These are phyloP conservation scores for Hypotaenidia okinawae DNA, from an alignment of 2,797 vertebrate genomes.

Conservation along the genomic window DNA sequence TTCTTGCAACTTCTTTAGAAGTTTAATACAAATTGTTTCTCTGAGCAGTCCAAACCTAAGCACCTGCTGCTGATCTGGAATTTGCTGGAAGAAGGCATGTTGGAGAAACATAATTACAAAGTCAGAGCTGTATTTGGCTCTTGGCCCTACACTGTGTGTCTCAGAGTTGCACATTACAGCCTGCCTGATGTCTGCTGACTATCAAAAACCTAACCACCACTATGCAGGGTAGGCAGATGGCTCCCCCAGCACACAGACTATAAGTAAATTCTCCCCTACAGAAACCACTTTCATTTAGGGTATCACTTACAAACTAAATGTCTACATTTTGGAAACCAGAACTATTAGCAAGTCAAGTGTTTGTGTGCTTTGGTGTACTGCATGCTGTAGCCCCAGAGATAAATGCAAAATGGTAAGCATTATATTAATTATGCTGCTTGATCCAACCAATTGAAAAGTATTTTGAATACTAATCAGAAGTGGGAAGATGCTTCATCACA, in stretches of 20 bases:
- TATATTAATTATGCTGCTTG: not conserved
- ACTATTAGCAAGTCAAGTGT: not conserved
- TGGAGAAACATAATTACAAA: not conserved
- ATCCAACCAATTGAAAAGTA: not conserved
- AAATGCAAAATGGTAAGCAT: not conserved
- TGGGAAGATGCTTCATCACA: not conserved
- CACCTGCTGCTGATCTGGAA: not conserved
- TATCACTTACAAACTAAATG: not conserved
- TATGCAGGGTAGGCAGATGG: not conserved
- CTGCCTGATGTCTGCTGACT: not conserved
- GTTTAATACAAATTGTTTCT: not conserved
- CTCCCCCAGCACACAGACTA: not conserved
- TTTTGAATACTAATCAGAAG: not conserved
- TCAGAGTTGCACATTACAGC: not conserved
- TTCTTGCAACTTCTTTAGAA: not conserved
- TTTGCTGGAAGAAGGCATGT: not conserved
- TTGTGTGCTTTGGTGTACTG: not conserved
- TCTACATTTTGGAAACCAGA: not conserved
- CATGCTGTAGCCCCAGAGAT: not conserved
- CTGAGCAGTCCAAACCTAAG: not conserved
- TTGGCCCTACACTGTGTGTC: fast-evolving
- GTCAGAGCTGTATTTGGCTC: not conserved
- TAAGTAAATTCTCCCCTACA: not conserved
- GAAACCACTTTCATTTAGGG: not conserved
- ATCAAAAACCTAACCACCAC: not conserved